Conservation (phyloP, 2,113 vertebrate species). For the Tyto alba region DNA sequence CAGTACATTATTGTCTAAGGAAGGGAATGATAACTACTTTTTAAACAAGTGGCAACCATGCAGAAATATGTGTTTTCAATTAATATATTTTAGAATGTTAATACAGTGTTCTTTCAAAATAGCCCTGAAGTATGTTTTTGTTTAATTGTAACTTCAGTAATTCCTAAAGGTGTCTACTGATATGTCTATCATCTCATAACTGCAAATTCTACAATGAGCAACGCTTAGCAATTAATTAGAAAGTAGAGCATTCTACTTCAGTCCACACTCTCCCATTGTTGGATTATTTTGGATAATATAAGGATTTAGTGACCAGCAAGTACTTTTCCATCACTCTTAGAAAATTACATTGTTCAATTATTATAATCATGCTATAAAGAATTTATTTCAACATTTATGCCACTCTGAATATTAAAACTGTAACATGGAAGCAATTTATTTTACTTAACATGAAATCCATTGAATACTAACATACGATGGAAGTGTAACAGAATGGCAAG, state of each 20-base stretch:
- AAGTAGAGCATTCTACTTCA: not conserved
- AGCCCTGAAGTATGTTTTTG: not conserved
- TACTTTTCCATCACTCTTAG: not conserved
- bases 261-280: not conserved
- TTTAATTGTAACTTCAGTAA: not conserved
- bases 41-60: not conserved
- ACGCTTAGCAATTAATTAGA: not conserved
- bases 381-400: not conserved
- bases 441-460: not conserved
- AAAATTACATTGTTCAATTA: not conserved
- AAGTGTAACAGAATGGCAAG: not conserved
- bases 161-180: not conserved
- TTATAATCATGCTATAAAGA: no score
- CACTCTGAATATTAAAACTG: not conserved
- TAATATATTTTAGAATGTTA: not conserved
- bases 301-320: not conserved
- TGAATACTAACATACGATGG: not conserved
- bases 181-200: not conserved
- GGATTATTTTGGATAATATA: not conserved
- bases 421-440: not conserved
- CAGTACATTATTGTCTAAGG: not conserved
- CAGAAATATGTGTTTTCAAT: not conserved
- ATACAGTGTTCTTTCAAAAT: not conserved
- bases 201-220: not conserved
- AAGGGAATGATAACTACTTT: not conserved